Evolutionary conservation across 1,140 invertebrate genomes (phyloP).

Genomic region (Mylabris phalerata): DNA sequence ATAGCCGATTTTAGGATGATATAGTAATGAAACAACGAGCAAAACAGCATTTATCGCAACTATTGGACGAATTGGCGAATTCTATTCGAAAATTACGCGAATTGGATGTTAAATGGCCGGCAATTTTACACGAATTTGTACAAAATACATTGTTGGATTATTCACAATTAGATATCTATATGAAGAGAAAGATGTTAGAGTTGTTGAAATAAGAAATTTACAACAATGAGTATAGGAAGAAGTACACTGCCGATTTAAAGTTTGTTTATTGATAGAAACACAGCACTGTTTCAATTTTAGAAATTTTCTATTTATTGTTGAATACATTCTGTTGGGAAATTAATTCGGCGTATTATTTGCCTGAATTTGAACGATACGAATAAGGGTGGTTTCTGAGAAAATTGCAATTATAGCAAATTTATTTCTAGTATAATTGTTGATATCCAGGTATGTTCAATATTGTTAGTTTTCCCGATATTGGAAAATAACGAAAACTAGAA

Average conservation of each 20-base stretch:
- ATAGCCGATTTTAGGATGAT: constrained; percentile 53
- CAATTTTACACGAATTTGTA: constrained; percentile 65
- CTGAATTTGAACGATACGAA: too few species aligned
- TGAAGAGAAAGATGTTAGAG: constrained; percentile 49
- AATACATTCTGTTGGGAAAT: background rate
- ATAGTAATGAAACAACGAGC: constrained; percentile 62
- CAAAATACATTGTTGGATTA: constrained; percentile 69
- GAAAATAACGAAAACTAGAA: too few species aligned
- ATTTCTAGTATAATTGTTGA: too few species aligned
- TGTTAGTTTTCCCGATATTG: too few species aligned
- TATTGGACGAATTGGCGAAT: constrained; percentile 63
- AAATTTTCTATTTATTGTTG: constrained; percentile 18
- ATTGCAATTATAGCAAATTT: too few species aligned
- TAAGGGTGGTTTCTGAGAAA: too few species aligned
- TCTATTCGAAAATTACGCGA: constrained; percentile 66
- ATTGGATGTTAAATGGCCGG: constrained; percentile 66
- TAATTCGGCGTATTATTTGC: too few species aligned
- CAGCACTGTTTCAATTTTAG: constrained; percentile 10
- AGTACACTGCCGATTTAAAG: constrained; percentile 6
- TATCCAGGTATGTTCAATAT: too few species aligned
- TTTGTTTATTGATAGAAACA: constrained; percentile 2
- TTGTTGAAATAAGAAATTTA: constrained; percentile 20
- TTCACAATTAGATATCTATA: constrained; percentile 66
- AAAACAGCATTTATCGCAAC: constrained; percentile 55
- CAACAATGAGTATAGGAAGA: background rate